Evolutionary conservation across 2,113 vertebrate genomes (phyloP).

Genomic region (Synodontis membranacea): DNA sequence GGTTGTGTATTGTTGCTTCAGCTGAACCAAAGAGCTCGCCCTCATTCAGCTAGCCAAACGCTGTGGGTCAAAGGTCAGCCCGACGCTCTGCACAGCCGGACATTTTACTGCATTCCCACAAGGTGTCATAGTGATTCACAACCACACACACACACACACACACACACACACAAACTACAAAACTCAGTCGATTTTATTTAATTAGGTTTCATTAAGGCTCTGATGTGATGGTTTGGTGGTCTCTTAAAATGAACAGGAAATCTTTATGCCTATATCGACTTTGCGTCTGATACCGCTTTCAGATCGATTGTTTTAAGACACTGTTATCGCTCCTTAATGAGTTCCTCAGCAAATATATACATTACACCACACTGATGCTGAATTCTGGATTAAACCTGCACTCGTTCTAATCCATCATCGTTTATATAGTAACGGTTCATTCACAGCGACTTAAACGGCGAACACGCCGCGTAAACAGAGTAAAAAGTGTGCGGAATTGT

Average conservation of each 20-base stretch:
- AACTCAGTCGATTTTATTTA: background rate
- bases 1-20: conserved; percentile 35
- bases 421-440: background rate
- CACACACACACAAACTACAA: background rate
- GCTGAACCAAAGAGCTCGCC: conserved; percentile 3
- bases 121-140: conserved; percentile 36
- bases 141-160: conserved; percentile 2
- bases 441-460: background rate
- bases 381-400: background rate
- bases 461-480: too few relatives aligned
- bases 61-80: conserved; percentile 34
- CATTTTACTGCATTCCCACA: conserved; percentile 34
- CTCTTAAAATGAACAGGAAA: background rate
- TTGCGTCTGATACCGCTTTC: background rate
- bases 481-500: background rate
- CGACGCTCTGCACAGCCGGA: conserved; percentile 41
- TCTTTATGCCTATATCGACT: background rate
- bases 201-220: background rate
- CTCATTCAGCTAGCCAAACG: conserved; percentile 34
- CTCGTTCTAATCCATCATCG: background rate
- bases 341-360: background rate
- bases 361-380: background rate
- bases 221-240: background rate
- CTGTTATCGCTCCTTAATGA: background rate
- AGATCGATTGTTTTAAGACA: background rate